phyloP scores from a whole-genome alignment of 2,888 invertebrate genomes.

The Limnephilus rhombicus region DNA sequence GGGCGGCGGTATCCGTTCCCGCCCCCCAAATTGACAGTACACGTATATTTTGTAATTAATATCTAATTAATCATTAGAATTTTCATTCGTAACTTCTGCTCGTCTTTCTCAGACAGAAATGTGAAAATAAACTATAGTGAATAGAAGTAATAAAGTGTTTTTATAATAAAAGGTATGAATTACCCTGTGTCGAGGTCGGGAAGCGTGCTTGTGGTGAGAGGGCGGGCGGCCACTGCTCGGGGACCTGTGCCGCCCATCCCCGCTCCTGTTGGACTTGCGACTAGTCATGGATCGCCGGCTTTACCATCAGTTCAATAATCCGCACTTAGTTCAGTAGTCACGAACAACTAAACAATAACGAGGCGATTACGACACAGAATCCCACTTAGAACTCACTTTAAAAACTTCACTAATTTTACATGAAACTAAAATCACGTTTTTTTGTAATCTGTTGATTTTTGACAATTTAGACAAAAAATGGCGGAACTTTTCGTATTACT shows the following conservation, averaged over 20 bases:
- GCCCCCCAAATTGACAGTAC: too few relatives aligned
- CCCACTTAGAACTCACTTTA: not conserved
- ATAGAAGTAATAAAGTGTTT: too few relatives aligned
- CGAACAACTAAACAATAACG: not conserved
- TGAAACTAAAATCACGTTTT: not conserved
- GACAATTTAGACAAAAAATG: not conserved
- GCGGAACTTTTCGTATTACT: not conserved
- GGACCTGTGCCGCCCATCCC: conserved; percentile 51
- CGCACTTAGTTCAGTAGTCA: not conserved
- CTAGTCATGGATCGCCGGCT: conserved; percentile 40
- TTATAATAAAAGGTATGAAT: not conserved
- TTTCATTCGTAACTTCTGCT: too few relatives aligned
- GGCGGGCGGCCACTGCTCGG: conserved; percentile 41
- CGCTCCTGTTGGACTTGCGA: conserved; percentile 51
- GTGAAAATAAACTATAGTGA: too few relatives aligned
- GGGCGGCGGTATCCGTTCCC: too few relatives aligned
- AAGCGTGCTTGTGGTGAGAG: conserved; percentile 50
- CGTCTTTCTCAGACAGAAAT: too few relatives aligned
- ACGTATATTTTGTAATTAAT: too few relatives aligned
- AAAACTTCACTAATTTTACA: conserved; percentile 6
- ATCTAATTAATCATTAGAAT: too few relatives aligned
- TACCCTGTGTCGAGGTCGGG: conserved; percentile 56
- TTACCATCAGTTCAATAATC: conserved; percentile 19
- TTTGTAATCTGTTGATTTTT: not conserved
- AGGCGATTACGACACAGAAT: too few relatives aligned